Base-by-base conservation (phyloP, 2,113 vertebrate genomes). In the Carettochelys insculpta region DNA sequence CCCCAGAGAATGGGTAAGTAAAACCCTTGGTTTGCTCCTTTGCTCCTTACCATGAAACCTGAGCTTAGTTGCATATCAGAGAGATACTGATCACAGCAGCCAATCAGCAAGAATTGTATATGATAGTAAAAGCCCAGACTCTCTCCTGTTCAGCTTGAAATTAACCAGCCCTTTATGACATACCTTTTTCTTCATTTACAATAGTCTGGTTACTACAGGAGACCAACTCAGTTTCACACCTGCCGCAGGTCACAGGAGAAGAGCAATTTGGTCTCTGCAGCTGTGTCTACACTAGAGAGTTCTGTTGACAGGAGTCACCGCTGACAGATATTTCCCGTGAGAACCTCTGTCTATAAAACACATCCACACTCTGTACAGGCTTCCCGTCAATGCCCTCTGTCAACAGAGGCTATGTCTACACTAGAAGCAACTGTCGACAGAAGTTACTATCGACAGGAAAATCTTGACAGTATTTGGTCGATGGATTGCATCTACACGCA, bases 1-100 rank as follows among this genome's bases (percentile, higher is more conserved):
- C 76, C 50, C 73, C 38, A 77, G 81, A 82, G 83, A 89, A 90
- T 88, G 45, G 89, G 85, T 85, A 93, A 88, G 77, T 86, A 73
- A 93, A 83, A 77, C n/a, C 43, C 52, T n/a, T n/a, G n/a, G n/a
- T n/a, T n/a, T n/a, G n/a, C n/a, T n/a, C n/a, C n/a, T 86, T 87
- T 87, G 20, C 89, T 77, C 25, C 83, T 92, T 89, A 65, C 89
- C 58, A 80, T 31, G 27, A 83, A 91, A 58, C 88, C 77, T 88
- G 9, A 34, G 52, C 77, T 41, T 84, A 53, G 50, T 43, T 85
- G 17, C 38, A 13, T 51, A 34, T 68, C 38, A 19, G 31, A 80
- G 80, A 91, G 51, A 10, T 83, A 19, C 53, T 51, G 48, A 89
- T 92, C 45, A 52, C 58, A 12, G 0, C 3, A 52, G 61, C 38